phyloP scores from a whole-genome alignment of 1,140 invertebrate species.

The Aphaenogaster ashmeadi region DNA sequence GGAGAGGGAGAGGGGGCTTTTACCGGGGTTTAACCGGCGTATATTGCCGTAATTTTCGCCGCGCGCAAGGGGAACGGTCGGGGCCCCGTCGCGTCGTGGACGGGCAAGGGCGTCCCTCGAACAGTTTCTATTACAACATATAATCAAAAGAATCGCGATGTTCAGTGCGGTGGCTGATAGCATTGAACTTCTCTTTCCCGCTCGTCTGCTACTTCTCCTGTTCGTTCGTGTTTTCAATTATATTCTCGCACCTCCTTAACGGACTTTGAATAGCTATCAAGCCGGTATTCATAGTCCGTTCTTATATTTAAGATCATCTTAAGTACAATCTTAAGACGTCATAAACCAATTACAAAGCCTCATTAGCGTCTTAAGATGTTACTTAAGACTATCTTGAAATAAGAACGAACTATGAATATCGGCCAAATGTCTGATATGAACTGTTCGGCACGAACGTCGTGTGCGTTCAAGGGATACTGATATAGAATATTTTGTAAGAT shows the following conservation, averaged over 20 bases:
- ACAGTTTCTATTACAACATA: conserved; percentile 67
- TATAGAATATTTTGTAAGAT: not conserved
- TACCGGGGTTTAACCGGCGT: conserved; percentile 54
- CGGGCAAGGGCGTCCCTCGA: conserved; percentile 42
- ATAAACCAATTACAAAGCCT: too few relatives aligned
- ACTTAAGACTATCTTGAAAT: too few relatives aligned
- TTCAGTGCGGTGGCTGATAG: conserved; percentile 72
- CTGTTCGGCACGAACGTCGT: not conserved
- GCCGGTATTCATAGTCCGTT: too few relatives aligned
- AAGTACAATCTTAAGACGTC: too few relatives aligned
- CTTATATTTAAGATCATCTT: too few relatives aligned
- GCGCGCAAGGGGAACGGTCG: conserved; percentile 18
- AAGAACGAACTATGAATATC: too few relatives aligned
- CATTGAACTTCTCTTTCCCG: conserved; percentile 43
- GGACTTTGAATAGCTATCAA: not conserved
- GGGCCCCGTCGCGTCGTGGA: not conserved
- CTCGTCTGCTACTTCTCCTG: not conserved
- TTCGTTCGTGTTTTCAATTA: not conserved
- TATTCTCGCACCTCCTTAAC: conserved; percentile 14
- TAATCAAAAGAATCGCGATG: conserved; percentile 73
- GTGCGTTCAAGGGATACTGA: not conserved
- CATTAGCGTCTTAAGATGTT: too few relatives aligned
- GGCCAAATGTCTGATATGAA: not conserved
- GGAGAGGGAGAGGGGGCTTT: not conserved
- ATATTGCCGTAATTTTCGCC: conserved; percentile 76